These are phyloP conservation scores for Pelecanus crispus DNA, from an alignment of 2,113 vertebrate species.

Conservation along the genomic window DNA sequence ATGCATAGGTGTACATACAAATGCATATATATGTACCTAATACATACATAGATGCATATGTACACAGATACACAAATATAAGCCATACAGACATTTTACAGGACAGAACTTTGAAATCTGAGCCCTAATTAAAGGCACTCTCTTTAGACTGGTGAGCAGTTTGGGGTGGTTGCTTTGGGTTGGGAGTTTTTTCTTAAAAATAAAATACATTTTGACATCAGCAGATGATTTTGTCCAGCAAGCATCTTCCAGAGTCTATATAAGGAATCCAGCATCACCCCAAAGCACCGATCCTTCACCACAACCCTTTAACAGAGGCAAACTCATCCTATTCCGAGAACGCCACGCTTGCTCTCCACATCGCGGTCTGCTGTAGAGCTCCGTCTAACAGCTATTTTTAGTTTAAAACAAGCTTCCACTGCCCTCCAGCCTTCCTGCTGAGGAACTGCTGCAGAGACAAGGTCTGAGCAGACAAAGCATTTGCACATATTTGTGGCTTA, in stretches of 20 bases:
- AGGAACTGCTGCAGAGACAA: conserved; percentile 16
- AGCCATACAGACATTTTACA: not conserved
- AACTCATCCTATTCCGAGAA: not conserved
- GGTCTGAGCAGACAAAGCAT: not conserved
- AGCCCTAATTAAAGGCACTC: not conserved
- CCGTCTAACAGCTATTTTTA: not conserved
- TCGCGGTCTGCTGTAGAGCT: not conserved
- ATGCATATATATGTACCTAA: not conserved
- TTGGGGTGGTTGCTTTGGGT: not conserved
- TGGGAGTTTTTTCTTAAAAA: not conserved
- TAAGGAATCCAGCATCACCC: not conserved
- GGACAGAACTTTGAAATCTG: not conserved
- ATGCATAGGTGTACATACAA: not conserved
- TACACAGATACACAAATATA: not conserved
- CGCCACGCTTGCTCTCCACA: not conserved
- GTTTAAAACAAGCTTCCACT: conserved; percentile 38
- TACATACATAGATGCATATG: no score
- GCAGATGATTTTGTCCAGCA: not conserved
- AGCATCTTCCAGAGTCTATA: not conserved
- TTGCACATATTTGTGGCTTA: not conserved
- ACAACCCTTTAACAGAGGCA: not conserved
- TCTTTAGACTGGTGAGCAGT: not conserved
- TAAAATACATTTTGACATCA: not conserved
- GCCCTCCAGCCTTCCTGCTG: conserved; percentile 54
- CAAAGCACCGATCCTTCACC: not conserved